Conservation (phyloP, 2,888 invertebrate genomes). For the Eilema caniola region DNA sequence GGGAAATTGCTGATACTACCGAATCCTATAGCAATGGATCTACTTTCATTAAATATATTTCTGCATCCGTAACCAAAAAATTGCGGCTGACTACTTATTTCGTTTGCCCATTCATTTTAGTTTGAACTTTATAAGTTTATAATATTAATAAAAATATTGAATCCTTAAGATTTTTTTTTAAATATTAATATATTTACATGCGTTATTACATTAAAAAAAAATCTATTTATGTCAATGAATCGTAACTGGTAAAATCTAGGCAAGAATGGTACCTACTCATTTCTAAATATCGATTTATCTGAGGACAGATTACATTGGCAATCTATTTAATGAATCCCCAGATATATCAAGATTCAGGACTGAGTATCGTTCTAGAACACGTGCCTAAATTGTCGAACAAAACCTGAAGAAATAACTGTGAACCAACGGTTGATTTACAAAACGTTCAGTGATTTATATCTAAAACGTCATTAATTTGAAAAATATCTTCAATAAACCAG, state of each 20-base stretch:
- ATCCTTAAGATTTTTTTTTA: too few relatives aligned
- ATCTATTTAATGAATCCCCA: too few relatives aligned
- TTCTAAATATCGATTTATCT: too few relatives aligned
- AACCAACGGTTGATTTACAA: slow-evolving; percentile 31
- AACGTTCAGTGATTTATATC: slow-evolving; percentile 48
- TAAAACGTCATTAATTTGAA: slow-evolving; percentile 60
- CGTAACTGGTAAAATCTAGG: background rate
- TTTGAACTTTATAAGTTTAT: slow-evolving; percentile 23
- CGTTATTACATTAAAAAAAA: too few relatives aligned
- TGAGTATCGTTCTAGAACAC: too few relatives aligned
- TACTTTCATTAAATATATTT: slow-evolving; percentile 63
- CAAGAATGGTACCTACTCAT: too few relatives aligned
- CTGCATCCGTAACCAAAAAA: slow-evolving; percentile 49
- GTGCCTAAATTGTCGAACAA: background rate
- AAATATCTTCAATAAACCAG: slow-evolving; percentile 52
- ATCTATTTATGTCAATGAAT: too few relatives aligned
- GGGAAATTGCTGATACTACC: slow-evolving; percentile 68
- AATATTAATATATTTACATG: too few relatives aligned
- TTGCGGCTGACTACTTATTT: slow-evolving; percentile 39
- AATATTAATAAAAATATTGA: background rate
- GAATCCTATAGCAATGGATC: slow-evolving; percentile 64
- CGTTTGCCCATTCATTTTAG: slow-evolving; percentile 36
- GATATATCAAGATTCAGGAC: too few relatives aligned
- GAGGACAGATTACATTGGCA: too few relatives aligned
- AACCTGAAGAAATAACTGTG: background rate